Conservation (phyloP, 2,888 invertebrate genomes). For the Scaptomyza polygonia region DNA sequence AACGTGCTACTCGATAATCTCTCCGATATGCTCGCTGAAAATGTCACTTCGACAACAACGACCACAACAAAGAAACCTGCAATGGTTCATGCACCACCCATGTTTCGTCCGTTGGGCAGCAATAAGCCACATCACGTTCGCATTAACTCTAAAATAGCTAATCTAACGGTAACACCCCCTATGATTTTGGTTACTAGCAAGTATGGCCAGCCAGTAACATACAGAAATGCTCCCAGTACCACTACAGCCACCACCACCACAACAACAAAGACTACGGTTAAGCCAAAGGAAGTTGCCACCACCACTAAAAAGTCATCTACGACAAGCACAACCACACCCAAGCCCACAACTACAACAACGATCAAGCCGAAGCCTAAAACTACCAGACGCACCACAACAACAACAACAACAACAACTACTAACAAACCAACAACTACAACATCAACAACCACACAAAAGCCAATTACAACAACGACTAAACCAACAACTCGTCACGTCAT, state of each 20-base stretch:
- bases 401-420: conserved; percentile 37
- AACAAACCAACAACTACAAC: conserved; percentile 30
- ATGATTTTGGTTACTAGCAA: conserved; percentile 67
- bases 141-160: conserved; percentile 80
- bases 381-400: conserved; percentile 34
- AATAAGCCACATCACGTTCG: conserved; percentile 69
- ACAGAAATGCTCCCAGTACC: conserved; percentile 49
- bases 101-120: conserved; percentile 75
- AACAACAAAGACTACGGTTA: conserved; percentile 27
- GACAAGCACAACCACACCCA: conserved; percentile 18
- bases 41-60: conserved; percentile 40
- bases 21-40: conserved; percentile 66
- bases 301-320: conserved; percentile 16
- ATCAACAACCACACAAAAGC: conserved; percentile 25
- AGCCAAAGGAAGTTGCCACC: conserved; percentile 4
- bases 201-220: conserved; percentile 64
- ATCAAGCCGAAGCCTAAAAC: conserved; percentile 31
- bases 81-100: conserved; percentile 57
- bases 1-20: conserved; percentile 75
- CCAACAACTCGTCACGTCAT: conserved; percentile 12
- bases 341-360: conserved; percentile 32
- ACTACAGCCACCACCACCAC: conserved; percentile 19
- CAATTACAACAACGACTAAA: conserved; percentile 14
- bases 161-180: conserved; percentile 72
- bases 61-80: conserved; percentile 32